Evolutionary conservation across 2,888 invertebrate species (phyloP).

Genomic region (Synergus umbraculus): DNA sequence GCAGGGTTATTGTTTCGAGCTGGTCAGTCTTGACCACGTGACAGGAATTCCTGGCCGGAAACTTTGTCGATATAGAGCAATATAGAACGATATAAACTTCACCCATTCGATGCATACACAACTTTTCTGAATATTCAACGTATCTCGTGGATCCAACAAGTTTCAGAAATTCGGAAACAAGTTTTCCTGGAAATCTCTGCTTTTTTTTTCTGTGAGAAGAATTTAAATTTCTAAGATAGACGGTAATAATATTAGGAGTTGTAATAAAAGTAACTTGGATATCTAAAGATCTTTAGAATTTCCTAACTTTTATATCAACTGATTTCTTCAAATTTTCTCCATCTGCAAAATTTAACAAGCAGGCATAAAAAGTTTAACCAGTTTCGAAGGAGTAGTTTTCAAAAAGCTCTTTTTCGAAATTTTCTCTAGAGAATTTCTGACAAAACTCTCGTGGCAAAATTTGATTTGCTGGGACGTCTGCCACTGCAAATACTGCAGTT

Average conservation of each 20-base stretch:
- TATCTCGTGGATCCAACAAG: conserved; percentile 18
- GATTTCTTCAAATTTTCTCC: background rate
- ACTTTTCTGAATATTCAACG: conserved; percentile 24
- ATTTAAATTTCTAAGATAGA: conserved; percentile 7
- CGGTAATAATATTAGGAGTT: background rate
- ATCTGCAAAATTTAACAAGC: background rate
- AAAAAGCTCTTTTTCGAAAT: background rate
- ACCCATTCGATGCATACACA: background rate
- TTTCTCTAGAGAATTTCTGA: background rate
- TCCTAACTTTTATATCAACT: background rate
- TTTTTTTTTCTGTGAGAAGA: background rate
- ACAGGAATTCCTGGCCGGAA: conserved; percentile 63
- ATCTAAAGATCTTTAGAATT: background rate
- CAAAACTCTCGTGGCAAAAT: background rate
- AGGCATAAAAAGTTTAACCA: background rate
- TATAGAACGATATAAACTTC: background rate
- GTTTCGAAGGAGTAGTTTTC: too few relatives aligned
- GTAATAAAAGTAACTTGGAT: background rate
- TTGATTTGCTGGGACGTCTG: background rate
- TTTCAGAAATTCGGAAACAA: conserved; percentile 7
- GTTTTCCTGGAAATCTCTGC: conserved; percentile 4
- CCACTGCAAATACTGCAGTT: background rate
- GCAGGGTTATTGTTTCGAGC: conserved; percentile 70
- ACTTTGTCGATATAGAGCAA: conserved; percentile 28
- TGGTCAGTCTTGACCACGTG: conserved; percentile 65